These are phyloP conservation scores for Agrotis ipsilon DNA, from an alignment of 2,888 invertebrate genomes.

Conservation along the genomic window DNA sequence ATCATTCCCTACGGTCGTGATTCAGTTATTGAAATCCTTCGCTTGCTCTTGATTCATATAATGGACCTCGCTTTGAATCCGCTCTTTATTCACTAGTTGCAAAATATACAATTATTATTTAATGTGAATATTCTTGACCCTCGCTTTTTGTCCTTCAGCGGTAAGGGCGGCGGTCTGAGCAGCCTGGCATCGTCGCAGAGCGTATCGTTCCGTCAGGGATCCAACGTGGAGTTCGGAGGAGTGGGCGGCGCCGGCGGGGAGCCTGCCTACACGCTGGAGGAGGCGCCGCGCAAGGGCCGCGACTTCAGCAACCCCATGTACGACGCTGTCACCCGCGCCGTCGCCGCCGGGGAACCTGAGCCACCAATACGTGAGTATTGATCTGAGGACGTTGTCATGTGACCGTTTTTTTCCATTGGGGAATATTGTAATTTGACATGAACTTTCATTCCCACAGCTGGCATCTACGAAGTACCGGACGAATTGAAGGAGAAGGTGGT, in stretches of 20 bases:
- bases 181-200: conserved; percentile 96
- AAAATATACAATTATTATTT: neutral
- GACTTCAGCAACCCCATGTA: conserved; percentile 99
- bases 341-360: conserved; percentile 79
- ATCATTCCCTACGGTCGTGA: too few species aligned
- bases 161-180: conserved; percentile 95
- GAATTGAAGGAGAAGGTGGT: conserved; percentile 93
- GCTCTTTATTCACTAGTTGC: too few species aligned
- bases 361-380: conserved; percentile 80
- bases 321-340: conserved; percentile 95
- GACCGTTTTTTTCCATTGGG: neutral
- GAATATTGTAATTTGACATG: neutral
- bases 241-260: conserved; percentile 90
- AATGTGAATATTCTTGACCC: neutral
- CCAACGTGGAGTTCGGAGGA: conserved; percentile 97
- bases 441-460: conserved; percentile 79
- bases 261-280: conserved; percentile 95
- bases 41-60: too few species aligned
- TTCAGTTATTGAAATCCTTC: too few species aligned
- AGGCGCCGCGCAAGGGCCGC: conserved; percentile 93
- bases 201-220: conserved; percentile 98
- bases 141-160: conserved; percentile 84
- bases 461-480: conserved; percentile 96
- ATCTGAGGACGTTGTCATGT: neutral
- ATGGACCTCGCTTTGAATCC: too few species aligned